Base-by-base conservation (phyloP, 2,113 vertebrate genomes). In the Burhinus bistriatus region DNA sequence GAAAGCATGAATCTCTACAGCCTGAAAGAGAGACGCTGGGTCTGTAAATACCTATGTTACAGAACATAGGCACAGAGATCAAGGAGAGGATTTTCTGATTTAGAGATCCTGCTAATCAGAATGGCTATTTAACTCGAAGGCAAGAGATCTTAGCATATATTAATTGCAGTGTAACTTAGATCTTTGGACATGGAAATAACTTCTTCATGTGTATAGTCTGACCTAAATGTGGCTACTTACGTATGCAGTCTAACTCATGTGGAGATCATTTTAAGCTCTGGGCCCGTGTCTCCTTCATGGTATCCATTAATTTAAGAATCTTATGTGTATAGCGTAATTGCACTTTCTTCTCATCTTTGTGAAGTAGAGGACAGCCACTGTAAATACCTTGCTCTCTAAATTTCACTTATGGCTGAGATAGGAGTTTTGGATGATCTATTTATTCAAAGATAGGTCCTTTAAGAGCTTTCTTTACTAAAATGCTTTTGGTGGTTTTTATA, bases 401-500 rank as follows among this genome's bases (percentile, higher is more conserved):
- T 87, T 79, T 66, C 86, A 49, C 4, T 84, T 87, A 57, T 17
- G 40, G 65, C 70, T 85, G 83, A 79, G 73, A 34, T 54, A 36
- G 66, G 81, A 89, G 32, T 65, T 84, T 40, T 87, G 77, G 61
- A 25, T 89, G 52, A 79, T 84, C 58, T 94, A 0, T 87, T 78
- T 82, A 49, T 89, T 85, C 78, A 72, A 87, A 91, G 21, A 57
- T 11, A 57, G 20, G 15, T 66, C 45, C 71, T 96, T 70, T 86
- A 90, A 62, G 54, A 91, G 71, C 82, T 91, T 82, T 72, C 62
- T 94, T 91, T 87, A 32, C 89, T 84, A n/a, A 89, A 85, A 86
- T 68, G 42, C 69, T 92, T 61, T 87, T 82, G 87, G 45, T 92
- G 36, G 93, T 23, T 83, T 97, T 96, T 90, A 95, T 92, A 89